Evolutionary conservation across 1,140 invertebrate genomes (phyloP), one percentile per base, ranked within the genome.

Genomic region (Calliphora vicina): DNA sequence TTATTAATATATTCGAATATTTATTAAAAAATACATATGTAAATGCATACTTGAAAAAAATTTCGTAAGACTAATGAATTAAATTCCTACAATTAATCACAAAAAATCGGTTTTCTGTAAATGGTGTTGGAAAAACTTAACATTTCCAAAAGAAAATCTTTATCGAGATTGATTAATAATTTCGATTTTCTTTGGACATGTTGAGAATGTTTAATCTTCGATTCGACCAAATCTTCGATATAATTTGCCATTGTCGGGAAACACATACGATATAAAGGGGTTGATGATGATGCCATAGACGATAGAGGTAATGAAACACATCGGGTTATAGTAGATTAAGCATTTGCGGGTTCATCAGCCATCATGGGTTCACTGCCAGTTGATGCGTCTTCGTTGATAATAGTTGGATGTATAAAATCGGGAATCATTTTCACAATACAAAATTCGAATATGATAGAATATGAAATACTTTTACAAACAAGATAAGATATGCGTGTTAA

Each of bases 181-280:
- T 67, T 81, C 80, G 45, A 50, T 81, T 81, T 23, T 12, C 17
- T 10, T 61, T 26, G 3, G 5, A 26, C 42, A n/a, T 45, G 80
- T 6, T 20, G 25, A 2, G 15, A 9, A 27, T 45, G 80, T 81
- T 61, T 61, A 17, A 12, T 27, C 26, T 81, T 81, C 5, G 80
- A 50, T 27, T 81, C 45, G 12, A 61, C 25, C 43, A 81, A 61
- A 81, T 81, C 80, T 81, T 81, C 26, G 5, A 81, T 25, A 67
- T 61, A 81, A 50, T 23, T 67, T 81, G 23, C 80, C 80, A 81
- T 35, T 45, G 42, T 13, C 42, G 8, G 15, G 80, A 50, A 29
- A 13, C 42, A 29, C 80, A 81, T 42, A 20, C 43, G 76, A 43
- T 80, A 26, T 17, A 73, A 27, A 27, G 25, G 26, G 12, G 23